Evolutionary conservation across 2,113 vertebrate genomes (phyloP).

Genomic region (Merops nubicus): DNA sequence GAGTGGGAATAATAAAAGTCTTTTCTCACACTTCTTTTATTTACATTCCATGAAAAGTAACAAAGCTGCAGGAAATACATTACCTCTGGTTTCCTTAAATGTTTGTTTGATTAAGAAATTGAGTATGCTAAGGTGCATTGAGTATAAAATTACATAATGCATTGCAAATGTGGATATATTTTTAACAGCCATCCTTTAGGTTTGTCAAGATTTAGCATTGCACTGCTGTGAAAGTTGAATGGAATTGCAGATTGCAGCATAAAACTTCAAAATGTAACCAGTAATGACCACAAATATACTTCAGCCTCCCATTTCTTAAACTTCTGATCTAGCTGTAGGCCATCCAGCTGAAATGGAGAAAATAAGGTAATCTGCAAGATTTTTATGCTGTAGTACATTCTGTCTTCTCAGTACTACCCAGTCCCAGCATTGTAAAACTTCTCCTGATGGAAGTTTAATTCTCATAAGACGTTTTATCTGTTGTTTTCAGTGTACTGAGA

Average conservation of each 20-base stretch:
- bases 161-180: background rate
- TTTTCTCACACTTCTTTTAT: background rate
- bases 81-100: background rate
- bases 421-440: background rate
- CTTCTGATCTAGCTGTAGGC: background rate
- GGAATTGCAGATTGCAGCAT: background rate
- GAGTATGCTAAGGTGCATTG: background rate
- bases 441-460: background rate
- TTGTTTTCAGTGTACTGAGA: background rate
- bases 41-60: background rate
- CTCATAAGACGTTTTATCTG: background rate
- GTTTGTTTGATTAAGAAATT: constrained; percentile 30
- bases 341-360: background rate
- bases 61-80: background rate
- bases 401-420: background rate
- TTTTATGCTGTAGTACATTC: background rate
- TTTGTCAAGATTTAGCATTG: background rate
- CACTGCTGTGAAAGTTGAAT: background rate
- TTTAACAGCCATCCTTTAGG: background rate
- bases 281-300: background rate
- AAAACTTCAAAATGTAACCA: background rate
- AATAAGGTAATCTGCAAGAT: background rate
- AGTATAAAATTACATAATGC: background rate
- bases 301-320: background rate
- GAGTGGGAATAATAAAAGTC: background rate